phyloP scores from a whole-genome alignment of 2,797 vertebrate genomes.

The Adelosebastes latens region DNA sequence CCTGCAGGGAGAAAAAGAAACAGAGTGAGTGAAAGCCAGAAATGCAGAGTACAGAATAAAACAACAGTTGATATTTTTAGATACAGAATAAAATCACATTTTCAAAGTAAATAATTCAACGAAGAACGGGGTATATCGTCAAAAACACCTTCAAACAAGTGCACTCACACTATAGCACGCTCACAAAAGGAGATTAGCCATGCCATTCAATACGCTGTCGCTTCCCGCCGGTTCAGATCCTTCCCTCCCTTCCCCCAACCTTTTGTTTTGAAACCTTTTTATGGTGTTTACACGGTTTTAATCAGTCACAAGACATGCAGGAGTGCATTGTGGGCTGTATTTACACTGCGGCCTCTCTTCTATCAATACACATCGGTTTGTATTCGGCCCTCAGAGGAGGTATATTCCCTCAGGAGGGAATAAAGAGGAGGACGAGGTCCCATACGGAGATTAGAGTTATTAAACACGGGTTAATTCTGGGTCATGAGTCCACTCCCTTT shows the following conservation, averaged over 20 bases:
- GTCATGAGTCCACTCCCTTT: constrained; percentile 44
- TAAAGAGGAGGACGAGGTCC: constrained; percentile 36
- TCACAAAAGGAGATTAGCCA: constrained; percentile 50
- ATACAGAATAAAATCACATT: constrained; percentile 11
- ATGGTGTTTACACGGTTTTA: constrained; percentile 75
- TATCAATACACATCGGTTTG: constrained; percentile 68
- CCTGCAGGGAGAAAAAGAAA: constrained; percentile 72
- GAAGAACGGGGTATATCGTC: background rate
- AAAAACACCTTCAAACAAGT: constrained; percentile 4
- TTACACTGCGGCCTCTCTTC: constrained; percentile 60
- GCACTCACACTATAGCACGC: background rate
- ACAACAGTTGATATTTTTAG: background rate
- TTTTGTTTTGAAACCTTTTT: constrained; percentile 69
- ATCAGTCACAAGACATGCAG: constrained; percentile 64
- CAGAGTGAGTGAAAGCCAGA: background rate
- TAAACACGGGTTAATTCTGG: constrained; percentile 36
- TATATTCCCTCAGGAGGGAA: constrained; percentile 25
- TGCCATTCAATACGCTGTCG: constrained; percentile 19
- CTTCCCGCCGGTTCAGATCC: constrained; percentile 1
- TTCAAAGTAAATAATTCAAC: constrained; percentile 4
- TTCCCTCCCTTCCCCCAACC: constrained; percentile 14
- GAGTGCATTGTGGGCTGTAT: constrained; percentile 68
- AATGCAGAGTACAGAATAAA: background rate
- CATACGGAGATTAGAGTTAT: constrained; percentile 42
- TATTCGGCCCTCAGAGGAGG: constrained; percentile 46